A percentile compares a stretch with the other conserved stretches of the same genome.
These are phyloP conservation scores for Diplogasteroides magnus DNA, from an alignment of 1,140 invertebrate species.

Conservation along the genomic window DNA sequence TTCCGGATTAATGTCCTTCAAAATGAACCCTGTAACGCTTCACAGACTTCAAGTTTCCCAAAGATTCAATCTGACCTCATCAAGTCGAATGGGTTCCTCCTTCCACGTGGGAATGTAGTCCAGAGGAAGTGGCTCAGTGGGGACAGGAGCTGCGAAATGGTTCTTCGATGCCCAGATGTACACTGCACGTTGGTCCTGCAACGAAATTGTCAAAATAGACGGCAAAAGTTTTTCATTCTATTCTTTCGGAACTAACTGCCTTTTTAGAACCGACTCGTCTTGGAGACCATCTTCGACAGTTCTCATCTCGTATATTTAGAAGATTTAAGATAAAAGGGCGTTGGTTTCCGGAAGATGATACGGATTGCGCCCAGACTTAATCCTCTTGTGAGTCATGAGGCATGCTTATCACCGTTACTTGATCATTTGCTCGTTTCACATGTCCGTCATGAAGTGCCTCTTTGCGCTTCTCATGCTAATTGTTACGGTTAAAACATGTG, in stretches of 20 bases:
- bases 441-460: too few species aligned
- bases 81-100: constrained; percentile 9
- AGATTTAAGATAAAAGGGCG: background rate
- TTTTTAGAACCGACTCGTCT: background rate
- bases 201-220: background rate
- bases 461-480: too few species aligned
- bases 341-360: too few species aligned
- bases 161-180: constrained; percentile 88
- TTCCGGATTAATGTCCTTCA: too few species aligned
- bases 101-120: constrained; percentile 64
- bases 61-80: too few species aligned
- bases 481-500: too few species aligned
- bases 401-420: too few species aligned
- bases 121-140: constrained; percentile 68
- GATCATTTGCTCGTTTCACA: too few species aligned
- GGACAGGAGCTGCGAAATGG: constrained; percentile 70
- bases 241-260: background rate
- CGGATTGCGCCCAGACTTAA: too few species aligned
- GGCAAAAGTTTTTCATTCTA: background rate
- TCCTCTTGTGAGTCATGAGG: too few species aligned
- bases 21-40: too few species aligned
- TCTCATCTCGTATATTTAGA: background rate
- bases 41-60: too few species aligned
- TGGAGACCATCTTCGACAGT: background rate
- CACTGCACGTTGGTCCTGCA: constrained; percentile 68